Conservation (phyloP, 2,888 invertebrate species). For the Empis stercorea region DNA sequence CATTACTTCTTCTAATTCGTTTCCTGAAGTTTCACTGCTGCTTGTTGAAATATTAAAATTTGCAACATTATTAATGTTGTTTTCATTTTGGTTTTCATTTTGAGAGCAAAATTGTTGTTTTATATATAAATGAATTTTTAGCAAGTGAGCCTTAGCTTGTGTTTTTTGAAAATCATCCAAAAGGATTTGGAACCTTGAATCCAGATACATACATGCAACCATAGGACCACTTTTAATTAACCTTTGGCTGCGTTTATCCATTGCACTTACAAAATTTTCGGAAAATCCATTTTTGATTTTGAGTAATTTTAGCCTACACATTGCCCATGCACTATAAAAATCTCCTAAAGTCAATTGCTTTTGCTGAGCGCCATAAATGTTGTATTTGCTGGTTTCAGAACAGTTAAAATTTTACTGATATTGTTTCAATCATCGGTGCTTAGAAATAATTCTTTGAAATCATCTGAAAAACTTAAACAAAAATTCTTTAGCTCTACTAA, state of each 20-base stretch:
- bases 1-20: neutral
- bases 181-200: slow-evolving; percentile 1
- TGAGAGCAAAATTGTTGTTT: neutral
- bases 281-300: neutral
- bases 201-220: slow-evolving; percentile 1
- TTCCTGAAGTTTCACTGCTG: neutral
- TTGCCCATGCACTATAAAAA: neutral
- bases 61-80: neutral
- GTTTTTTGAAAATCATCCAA: neutral
- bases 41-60: neutral
- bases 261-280: neutral
- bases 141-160: neutral
- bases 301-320: neutral
- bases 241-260: neutral
- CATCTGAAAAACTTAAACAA: neutral
- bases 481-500: neutral
- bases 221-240: slow-evolving; percentile 1
- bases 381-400: neutral
- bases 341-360: slow-evolving; percentile 1
- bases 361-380: neutral
- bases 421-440: neutral
- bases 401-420: neutral
- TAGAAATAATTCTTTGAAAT: neutral
- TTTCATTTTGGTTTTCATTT: neutral
- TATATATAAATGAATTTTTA: neutral